Evolutionary conservation across 1,140 invertebrate species (phyloP).

Genomic region (Zaprionus kolodkinae): DNA sequence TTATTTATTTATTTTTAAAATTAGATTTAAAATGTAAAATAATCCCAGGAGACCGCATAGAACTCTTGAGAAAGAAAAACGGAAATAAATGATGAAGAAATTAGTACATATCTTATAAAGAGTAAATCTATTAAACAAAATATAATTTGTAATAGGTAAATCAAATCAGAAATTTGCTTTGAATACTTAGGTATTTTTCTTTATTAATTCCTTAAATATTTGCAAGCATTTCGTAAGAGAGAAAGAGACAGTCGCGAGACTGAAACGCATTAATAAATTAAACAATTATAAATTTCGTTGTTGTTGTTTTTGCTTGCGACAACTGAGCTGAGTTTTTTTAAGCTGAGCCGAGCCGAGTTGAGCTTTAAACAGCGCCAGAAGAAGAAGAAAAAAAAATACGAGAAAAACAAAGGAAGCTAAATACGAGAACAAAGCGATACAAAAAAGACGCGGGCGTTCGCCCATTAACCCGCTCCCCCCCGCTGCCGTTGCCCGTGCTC

Average conservation of each 20-base stretch:
- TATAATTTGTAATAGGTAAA: no score
- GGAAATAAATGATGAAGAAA: no score
- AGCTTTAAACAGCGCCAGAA: constrained; percentile 53
- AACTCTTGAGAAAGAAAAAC: not conserved
- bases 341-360: constrained; percentile 53
- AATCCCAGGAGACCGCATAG: constrained; percentile 46
- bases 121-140: not conserved
- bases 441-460: constrained; percentile 44
- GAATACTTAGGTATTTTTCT: not conserved
- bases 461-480: constrained; percentile 15
- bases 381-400: constrained; percentile 46
- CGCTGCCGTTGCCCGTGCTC: not conserved
- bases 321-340: constrained; percentile 46
- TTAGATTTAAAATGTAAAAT: constrained; percentile 49
- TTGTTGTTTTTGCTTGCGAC: constrained; percentile 30
- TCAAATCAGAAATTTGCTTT: not conserved
- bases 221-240: not conserved
- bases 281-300: constrained; percentile 51
- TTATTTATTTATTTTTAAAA: constrained; percentile 34
- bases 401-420: constrained; percentile 75
- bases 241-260: constrained; percentile 22
- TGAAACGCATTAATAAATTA: constrained; percentile 66
- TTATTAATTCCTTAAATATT: no score
- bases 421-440: constrained; percentile 48
- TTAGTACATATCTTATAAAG: not conserved